phyloP scores from a whole-genome alignment of 2,797 vertebrate species.

The Melanotaenia pygmaea region DNA sequence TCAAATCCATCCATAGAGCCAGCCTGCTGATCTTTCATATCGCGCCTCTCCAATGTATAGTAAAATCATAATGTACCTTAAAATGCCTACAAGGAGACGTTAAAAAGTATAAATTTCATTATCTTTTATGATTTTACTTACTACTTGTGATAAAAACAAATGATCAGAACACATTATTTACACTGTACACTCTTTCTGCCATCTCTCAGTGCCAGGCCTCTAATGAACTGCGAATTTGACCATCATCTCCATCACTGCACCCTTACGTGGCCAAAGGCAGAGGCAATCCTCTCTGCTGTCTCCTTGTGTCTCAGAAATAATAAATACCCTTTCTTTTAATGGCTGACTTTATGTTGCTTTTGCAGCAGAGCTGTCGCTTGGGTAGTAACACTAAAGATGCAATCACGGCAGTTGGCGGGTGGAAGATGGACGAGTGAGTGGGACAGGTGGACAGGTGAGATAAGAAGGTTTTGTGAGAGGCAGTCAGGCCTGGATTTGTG shows the following conservation, averaged over 20 bases:
- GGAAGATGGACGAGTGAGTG: constrained; percentile 80
- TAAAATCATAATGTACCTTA: neutral
- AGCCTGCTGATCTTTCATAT: too few species aligned
- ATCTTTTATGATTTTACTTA: neutral
- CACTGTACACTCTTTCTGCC: neutral
- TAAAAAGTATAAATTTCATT: neutral
- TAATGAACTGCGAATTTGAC: constrained; percentile 63
- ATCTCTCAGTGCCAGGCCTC: constrained; percentile 10
- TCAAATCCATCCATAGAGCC: too few species aligned
- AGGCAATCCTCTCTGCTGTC: constrained; percentile 77
- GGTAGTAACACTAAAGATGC: constrained; percentile 81
- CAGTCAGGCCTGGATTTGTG: constrained; percentile 80
- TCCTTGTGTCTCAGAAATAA: constrained; percentile 77
- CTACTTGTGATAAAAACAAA: constrained; percentile 2
- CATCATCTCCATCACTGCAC: constrained; percentile 65
- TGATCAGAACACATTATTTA: neutral
- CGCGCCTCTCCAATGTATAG: neutral
- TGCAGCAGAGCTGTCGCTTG: constrained; percentile 75
- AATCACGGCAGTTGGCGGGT: constrained; percentile 72
- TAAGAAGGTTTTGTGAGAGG: constrained; percentile 82
- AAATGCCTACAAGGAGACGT: neutral
- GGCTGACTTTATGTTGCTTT: constrained; percentile 81
- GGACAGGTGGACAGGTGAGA: constrained; percentile 86
- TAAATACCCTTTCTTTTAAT: constrained; percentile 84
- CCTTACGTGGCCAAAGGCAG: constrained; percentile 49